Base-by-base conservation (phyloP, 2,113 vertebrate genomes). In the Clarias batrachus region DNA sequence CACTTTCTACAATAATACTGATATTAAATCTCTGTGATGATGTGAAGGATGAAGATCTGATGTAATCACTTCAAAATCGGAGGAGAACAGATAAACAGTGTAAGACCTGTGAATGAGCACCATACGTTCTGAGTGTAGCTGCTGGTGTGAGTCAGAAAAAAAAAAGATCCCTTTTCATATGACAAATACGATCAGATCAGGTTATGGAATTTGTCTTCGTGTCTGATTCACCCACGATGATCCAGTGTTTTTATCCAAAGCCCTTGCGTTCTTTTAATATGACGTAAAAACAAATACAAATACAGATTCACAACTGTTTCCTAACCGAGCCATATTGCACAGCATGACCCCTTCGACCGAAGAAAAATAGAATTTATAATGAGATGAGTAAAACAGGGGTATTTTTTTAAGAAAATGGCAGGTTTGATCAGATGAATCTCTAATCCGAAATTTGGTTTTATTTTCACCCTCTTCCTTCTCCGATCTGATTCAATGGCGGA, bases 301-400 rank as follows among this genome's bases (percentile, higher is more conserved):
- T 88, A 82, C 84, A 88, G 56, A 76, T 54, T 56, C 37, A 63
- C 23, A 21, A 30, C 4, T 21, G 1, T 70, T 52, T 66, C 33
- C 73, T 21, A 73, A n/a, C 80, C 21, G 78, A 80, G 78, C 33
- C 48, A 70, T 56, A 57, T 60, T 70, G 57, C 65, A 68, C 70
- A 65, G 54, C 68, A 63, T 54, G 37, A 66, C 30, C 9, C n/a
- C 11, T 25, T 74, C 57, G 14, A 12, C 73, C 86, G 88, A 74
- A 88, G 86, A 89, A 85, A 91, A 86, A 90, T 52, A 87, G 82
- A 90, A 73, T 68, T 82, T 80, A 85, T 81, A 89, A 86, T 17
- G 30, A 88, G 83, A 87, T 85, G 83, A 62, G 90, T 93, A 92
- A 93, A 92, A 92, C 93, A 89, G 91, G 87, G 86, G 84, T 86